Base-by-base conservation (phyloP, 1,140 invertebrate genomes). In the Drosophila asahinai region DNA sequence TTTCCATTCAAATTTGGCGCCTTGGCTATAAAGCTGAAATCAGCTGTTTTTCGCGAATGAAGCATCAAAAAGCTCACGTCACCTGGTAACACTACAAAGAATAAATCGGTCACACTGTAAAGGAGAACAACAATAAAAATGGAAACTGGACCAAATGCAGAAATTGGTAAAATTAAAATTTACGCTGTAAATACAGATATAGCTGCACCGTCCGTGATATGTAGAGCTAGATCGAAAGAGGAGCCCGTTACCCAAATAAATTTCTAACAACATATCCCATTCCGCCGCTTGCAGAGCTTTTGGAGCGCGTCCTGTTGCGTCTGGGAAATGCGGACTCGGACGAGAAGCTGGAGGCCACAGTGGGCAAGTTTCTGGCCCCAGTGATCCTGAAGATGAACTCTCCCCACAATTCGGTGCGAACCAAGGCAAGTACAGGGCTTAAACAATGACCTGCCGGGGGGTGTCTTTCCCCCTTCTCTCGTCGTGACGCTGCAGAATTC, bases 351-450 rank as follows among this genome's bases (percentile, higher is more conserved):
- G 96, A 98, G 92, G 95, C 95, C 81, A 95, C 96, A 52, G 94
- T 99, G 25, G 95, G 94, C 43, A 97, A 97, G 92, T 98, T 98
- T 93, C 93, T 99, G 49, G 95, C 97, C 36, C 97, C 98, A n/a
- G 96, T 98, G 59, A 94, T 99, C 60, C 93, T 98, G 1, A 98
- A 98, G 93, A 94, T 99, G 19, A 96, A 97, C 49, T 98, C 97
- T 43, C 95, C 95, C 17, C 95, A 98, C 93, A 97, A 98, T 93
- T 95, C 95, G 80, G 97, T 98, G 14, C 94, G 96, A 47, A 96
- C 96, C 89, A 97, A 97, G 95, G 97, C 63, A 77, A 90, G 65
- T 64, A 19, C 25, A 27, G 17, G 17, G 17, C 6, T 12, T 12
- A 15, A 49, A n/a, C 40, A 33, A 12, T 27, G n/a, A 2, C 22